A percentile compares a stretch with the other conserved stretches of the same genome.
phyloP scores from a whole-genome alignment of 2,888 invertebrate genomes.

The Antheraea yamamai region DNA sequence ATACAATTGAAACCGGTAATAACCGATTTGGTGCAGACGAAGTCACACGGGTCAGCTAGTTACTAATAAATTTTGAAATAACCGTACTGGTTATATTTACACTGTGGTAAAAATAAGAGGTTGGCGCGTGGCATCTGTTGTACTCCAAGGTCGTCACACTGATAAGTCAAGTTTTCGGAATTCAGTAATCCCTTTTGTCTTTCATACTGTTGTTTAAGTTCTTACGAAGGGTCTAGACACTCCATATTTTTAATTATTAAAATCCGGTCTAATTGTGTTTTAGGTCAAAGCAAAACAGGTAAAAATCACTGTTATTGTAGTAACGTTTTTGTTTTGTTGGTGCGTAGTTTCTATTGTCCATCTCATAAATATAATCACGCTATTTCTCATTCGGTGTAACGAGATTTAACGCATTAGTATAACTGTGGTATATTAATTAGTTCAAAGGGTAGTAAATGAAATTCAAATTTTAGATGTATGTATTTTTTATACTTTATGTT shows the following conservation, averaged over 20 bases:
- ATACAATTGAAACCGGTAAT: no score
- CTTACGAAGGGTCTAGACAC: not conserved
- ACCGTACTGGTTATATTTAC: not conserved
- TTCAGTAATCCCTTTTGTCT: constrained; percentile 4
- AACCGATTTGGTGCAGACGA: no score
- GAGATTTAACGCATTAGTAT: not conserved
- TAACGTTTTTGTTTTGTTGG: not conserved
- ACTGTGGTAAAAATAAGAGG: not conserved
- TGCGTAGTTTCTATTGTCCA: not conserved
- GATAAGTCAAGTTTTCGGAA: constrained; percentile 8
- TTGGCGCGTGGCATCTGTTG: constrained; percentile 13
- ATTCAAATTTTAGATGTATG: no score
- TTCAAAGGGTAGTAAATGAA: no score
- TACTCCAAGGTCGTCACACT: not conserved
- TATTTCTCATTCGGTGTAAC: not conserved
- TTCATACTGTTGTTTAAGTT: not conserved
- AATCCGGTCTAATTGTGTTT: not conserved
- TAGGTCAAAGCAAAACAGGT: not conserved
- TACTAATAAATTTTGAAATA: not conserved
- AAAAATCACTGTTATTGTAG: not conserved
- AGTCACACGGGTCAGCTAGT: no score
- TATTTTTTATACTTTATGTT: no score
- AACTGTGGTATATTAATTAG: not conserved
- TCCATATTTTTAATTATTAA: not conserved
- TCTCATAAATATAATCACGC: not conserved